Conservation (phyloP, 2,113 vertebrate species). For the cat (Felis catus) region F.catus_Fca126_mat1.0 CM031426.1:61158501-61159000, state of each 20-base stretch:
- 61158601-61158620: background rate
- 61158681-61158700: no score
- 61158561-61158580: background rate
- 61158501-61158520: background rate
- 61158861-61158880: background rate
- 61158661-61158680: background rate
- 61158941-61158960: background rate
- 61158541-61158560: background rate
- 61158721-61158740: background rate
- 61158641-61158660: no score
- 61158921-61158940: background rate
- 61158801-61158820: background rate
- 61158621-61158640: no score
- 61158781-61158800: background rate
- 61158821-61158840: background rate
- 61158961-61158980: background rate
- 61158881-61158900: background rate
- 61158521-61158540: background rate
- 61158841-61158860: background rate
- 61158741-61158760: accelerated
- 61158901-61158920: background rate
- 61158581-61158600: background rate
- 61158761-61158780: background rate
- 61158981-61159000: background rate
- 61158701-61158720: background rate